These are phyloP conservation scores for Apodemia duryi DNA, from an alignment of 2,888 invertebrate species.

Conservation along the genomic window DNA sequence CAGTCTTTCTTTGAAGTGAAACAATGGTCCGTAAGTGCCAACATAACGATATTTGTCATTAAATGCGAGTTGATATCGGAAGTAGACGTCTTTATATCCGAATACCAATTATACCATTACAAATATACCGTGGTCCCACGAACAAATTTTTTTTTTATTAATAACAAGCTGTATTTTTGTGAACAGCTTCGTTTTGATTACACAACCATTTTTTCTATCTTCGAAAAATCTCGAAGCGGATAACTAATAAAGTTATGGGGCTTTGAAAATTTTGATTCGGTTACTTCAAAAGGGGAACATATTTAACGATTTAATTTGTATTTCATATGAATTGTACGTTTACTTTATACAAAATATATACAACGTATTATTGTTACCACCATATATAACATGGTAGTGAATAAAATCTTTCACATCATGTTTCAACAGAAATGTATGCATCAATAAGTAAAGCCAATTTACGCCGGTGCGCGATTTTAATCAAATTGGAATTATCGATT, in stretches of 20 bases:
- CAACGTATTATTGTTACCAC: background rate
- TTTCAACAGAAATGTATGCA: background rate
- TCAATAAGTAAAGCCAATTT: slow-evolving; percentile 11
- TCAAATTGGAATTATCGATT: slow-evolving; percentile 9
- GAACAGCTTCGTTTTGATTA: too few relatives aligned
- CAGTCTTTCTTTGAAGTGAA: too few relatives aligned
- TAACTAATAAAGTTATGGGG: too few relatives aligned
- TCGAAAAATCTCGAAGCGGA: too few relatives aligned
- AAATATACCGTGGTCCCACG: too few relatives aligned
- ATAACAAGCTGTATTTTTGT: too few relatives aligned
- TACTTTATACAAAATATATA: background rate
- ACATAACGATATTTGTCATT: background rate
- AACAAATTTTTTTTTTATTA: too few relatives aligned
- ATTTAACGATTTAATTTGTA: background rate
- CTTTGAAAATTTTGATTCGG: too few relatives aligned
- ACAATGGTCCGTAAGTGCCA: too few relatives aligned
- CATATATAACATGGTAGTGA: background rate
- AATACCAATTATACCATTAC: background rate
- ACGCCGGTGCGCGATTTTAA: background rate
- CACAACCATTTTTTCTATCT: too few relatives aligned
- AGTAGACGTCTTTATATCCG: background rate
- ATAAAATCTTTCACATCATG: background rate
- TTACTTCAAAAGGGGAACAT: too few relatives aligned
- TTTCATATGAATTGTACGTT: background rate
- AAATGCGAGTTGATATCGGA: background rate